phyloP scores from a whole-genome alignment of 2,113 vertebrate species.

The Microtus pennsylvanicus region DNA sequence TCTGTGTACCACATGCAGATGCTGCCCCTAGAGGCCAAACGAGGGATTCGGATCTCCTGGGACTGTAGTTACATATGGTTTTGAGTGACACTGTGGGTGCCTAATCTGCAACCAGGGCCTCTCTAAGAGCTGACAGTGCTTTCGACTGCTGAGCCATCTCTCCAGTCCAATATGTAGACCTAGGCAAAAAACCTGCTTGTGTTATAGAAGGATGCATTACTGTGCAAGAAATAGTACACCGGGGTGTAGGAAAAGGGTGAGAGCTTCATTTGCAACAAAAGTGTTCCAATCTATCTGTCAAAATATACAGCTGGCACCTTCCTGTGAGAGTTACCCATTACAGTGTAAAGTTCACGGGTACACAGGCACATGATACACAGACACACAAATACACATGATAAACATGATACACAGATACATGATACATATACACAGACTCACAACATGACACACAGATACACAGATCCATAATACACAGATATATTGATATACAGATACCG shows the following conservation, averaged over 20 bases:
- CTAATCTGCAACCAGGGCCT: neutral
- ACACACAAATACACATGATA: neutral
- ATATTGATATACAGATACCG: too few relatives aligned
- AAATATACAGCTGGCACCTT: neutral
- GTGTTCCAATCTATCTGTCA: neutral
- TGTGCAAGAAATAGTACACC: neutral
- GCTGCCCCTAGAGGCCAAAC: neutral
- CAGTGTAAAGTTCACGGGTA: neutral
- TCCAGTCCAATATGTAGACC: neutral
- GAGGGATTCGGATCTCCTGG: neutral
- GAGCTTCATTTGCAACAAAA: neutral
- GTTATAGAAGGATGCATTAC: neutral
- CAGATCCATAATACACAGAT: neutral
- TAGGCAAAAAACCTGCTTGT: conserved; percentile 40
- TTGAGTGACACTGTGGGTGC: too few relatives aligned
- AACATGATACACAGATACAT: neutral
- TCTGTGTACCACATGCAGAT: neutral
- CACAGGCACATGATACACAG: neutral
- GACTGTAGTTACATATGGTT: neutral
- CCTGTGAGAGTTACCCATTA: neutral
- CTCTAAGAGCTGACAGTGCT: neutral
- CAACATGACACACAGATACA: neutral
- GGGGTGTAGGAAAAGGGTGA: neutral
- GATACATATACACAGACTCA: neutral
- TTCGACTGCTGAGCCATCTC: neutral